Evolutionary conservation across 2,888 invertebrate species (phyloP).

Genomic region (Celastrina argiolus): DNA sequence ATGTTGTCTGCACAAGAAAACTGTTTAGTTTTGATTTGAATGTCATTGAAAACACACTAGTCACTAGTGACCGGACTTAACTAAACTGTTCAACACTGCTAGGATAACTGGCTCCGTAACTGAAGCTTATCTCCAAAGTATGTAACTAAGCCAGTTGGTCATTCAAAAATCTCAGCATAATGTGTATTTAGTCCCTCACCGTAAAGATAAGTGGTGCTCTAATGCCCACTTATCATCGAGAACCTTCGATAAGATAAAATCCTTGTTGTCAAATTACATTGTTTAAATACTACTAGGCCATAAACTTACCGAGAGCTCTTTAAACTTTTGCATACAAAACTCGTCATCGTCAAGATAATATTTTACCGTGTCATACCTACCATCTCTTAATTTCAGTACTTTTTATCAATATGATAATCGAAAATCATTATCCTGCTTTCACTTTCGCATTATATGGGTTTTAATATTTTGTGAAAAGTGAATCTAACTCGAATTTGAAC

Average conservation of each 20-base stretch:
- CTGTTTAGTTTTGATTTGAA: too few species aligned
- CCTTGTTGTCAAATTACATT: slow-evolving; percentile 28
- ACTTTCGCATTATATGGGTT: too few species aligned
- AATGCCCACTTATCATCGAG: slow-evolving; percentile 32
- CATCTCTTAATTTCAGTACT: too few species aligned
- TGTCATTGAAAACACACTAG: too few species aligned
- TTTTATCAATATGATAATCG: too few species aligned
- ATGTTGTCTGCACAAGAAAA: too few species aligned
- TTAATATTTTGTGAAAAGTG: too few species aligned
- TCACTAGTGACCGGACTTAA: neutral
- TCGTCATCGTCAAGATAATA: neutral
- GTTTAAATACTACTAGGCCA: neutral
- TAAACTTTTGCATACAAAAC: neutral
- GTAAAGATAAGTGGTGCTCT: slow-evolving; percentile 39
- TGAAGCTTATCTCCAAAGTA: slow-evolving; percentile 1
- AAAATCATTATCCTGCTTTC: too few species aligned
- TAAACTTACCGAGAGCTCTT: neutral
- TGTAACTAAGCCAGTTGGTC: slow-evolving; percentile 13
- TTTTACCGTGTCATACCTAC: too few species aligned
- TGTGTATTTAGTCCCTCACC: slow-evolving; percentile 44
- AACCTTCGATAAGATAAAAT: slow-evolving; percentile 36
- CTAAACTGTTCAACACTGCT: neutral
- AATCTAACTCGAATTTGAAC: too few species aligned
- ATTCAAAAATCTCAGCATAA: slow-evolving; percentile 43
- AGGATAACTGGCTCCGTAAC: neutral